Evolutionary conservation across 2,888 invertebrate species (phyloP).

Genomic region (Diadegma fenestrale): DNA sequence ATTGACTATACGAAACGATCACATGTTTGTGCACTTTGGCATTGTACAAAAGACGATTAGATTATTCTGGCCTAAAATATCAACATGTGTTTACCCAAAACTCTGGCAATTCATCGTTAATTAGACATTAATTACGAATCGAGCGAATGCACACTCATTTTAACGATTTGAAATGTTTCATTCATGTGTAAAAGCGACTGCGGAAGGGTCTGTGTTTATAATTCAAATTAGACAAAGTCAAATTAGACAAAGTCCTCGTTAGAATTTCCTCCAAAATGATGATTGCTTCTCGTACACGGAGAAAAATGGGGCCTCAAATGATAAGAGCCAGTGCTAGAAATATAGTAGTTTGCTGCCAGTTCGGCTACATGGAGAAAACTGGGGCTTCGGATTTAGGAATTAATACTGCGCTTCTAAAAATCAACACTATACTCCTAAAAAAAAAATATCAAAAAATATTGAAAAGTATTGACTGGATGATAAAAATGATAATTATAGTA

Average conservation of each 20-base stretch:
- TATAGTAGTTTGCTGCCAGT: no score
- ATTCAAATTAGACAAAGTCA: not conserved
- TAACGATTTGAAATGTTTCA: not conserved
- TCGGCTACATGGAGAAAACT: no score
- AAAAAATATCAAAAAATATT: no score
- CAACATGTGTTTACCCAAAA: constrained; percentile 1
- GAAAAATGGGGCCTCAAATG: no score
- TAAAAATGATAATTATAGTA: no score
- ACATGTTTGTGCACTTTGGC: not conserved
- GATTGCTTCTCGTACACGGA: not conserved
- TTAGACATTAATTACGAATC: not conserved
- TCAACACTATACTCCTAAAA: no score
- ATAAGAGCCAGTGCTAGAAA: no score
- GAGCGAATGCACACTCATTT: not conserved
- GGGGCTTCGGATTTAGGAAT: no score
- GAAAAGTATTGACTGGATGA: no score
- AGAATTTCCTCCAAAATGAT: not conserved
- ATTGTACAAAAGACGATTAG: not conserved
- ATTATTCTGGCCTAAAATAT: not conserved
- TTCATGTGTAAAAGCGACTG: not conserved
- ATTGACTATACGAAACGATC: constrained; percentile 11
- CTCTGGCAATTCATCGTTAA: not conserved
- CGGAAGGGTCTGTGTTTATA: not conserved
- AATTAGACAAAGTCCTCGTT: not conserved
- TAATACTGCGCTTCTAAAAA: no score